Conservation (phyloP, 2,113 vertebrate genomes). For the Phocoena phocoena region DNA sequence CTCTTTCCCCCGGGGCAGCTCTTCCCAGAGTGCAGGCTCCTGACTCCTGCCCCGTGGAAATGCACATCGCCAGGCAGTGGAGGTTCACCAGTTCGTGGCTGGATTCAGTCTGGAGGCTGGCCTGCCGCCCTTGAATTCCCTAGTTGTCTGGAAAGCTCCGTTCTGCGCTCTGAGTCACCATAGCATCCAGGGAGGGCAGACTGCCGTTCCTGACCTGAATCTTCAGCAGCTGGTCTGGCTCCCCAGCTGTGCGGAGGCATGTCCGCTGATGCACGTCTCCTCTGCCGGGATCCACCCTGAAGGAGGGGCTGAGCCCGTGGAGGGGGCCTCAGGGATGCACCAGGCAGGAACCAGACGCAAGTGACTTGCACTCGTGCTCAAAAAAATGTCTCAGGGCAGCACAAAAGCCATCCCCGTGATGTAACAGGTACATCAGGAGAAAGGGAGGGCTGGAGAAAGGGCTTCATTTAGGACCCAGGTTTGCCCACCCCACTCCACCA, state of each 20-base stretch:
- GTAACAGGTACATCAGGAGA: not conserved
- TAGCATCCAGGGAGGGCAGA: rapidly evolving
- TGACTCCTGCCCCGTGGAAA: constrained; percentile 53
- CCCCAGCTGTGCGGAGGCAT: not conserved
- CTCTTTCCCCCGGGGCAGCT: constrained; percentile 47
- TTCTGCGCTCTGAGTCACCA: not conserved
- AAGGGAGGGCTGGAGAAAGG: not conserved
- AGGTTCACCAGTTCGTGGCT: not conserved
- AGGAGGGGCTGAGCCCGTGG: not conserved
- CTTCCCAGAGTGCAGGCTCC: constrained; percentile 47
- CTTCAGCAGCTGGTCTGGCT: rapidly evolving
- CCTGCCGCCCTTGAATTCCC: not conserved
- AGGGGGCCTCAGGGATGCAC: too few species aligned
- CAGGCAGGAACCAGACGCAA: too few species aligned
- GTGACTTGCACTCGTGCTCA: not conserved
- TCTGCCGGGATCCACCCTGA: not conserved
- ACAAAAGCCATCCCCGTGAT: not conserved
- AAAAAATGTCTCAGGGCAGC: not conserved
- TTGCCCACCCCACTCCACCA: not conserved
- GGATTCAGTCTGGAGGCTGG: rapidly evolving
- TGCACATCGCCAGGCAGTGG: not conserved
- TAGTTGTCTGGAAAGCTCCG: not conserved
- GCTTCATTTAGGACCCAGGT: too few species aligned
- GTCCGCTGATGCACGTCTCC: rapidly evolving
- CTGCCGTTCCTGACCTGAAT: not conserved